A percentile compares a stretch with the other conserved stretches of the same genome.
Evolutionary conservation across 2,888 invertebrate genomes (phyloP).

Genomic region (Plebejus melissa): DNA sequence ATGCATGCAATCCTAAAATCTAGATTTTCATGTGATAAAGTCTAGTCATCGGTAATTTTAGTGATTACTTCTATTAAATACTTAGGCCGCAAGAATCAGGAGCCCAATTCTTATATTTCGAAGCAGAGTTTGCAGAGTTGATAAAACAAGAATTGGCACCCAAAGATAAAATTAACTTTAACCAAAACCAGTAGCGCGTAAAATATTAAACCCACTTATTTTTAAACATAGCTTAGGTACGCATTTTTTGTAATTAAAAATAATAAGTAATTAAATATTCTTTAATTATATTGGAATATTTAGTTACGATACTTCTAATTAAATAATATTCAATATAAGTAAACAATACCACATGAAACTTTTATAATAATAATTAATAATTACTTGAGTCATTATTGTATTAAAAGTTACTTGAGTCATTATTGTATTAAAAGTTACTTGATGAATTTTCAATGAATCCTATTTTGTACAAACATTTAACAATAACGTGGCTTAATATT

Average conservation of each 20-base stretch:
- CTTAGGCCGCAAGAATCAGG: not conserved
- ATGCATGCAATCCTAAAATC: constrained; percentile 8
- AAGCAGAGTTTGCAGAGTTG: not conserved
- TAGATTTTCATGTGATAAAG: constrained; percentile 6
- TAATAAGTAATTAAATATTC: no score
- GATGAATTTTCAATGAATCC: not conserved
- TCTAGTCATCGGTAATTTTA: not conserved
- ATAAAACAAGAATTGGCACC: not conserved
- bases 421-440: not conserved
- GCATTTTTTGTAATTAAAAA: not conserved
- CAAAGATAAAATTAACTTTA: not conserved
- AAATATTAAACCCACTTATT: not conserved
- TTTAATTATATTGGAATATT: not conserved
- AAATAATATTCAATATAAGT: not conserved
- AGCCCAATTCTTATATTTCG: not conserved
- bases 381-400: not conserved
- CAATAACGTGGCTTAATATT: not conserved
- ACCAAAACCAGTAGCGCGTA: not conserved
- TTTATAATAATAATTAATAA: not conserved
- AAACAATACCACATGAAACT: constrained; percentile 20
- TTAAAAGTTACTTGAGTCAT: not conserved
- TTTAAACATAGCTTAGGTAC: not conserved
- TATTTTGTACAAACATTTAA: not conserved
- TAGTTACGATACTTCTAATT: no score
- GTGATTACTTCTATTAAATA: not conserved